Evolutionary conservation across 2,888 invertebrate genomes (phyloP), one percentile per base, ranked within the genome.

Genomic region (Ypsolopha sequella): DNA sequence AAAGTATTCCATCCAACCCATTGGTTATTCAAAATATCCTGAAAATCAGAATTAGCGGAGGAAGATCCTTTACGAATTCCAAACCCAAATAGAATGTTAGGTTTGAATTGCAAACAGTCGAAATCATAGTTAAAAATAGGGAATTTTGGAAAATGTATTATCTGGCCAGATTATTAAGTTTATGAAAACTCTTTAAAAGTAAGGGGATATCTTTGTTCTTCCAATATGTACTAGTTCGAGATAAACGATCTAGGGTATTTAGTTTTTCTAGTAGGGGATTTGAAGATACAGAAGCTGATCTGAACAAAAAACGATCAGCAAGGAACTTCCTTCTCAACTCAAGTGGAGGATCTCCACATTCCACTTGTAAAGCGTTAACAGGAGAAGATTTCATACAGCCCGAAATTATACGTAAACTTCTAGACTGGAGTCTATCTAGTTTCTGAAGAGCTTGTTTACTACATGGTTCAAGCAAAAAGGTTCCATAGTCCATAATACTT

Each of bases 321-420:
- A n/a, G n/a, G n/a, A n/a, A n/a, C n/a, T n/a, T n/a, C n/a, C n/a
- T n/a, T n/a, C n/a, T n/a, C n/a, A n/a, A n/a, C n/a, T n/a, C n/a
- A 11, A 41, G 39, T 2, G 51, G 51, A 36, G 51, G 51, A n/a
- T 51, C 51, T 7, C 11, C 7, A 41, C 47, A 41, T 10, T 51
- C 51, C 10, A 48, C 35, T 24, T 51, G 51, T 1, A 51, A 34
- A 33, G 51, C 48, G 33, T 43, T 52, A 1, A 41, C 48, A 2
- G 51, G 51, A n/a, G 51, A 46, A 1, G 51, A 51, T 36, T 46
- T 46, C 46, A 46, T 51, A 2, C 33, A 24, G 9, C 51, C 51
- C 0, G 36, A n/a, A 10, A 52, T 48, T n/a, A 52, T 41, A 2
- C 51, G 36, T 6, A 52, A n/a, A 14, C 41, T 41, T 48, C 36